Evolutionary conservation across 1,140 invertebrate species (phyloP), one percentile per base, ranked within the genome.

Genomic region (Diachasma alloeum): DNA sequence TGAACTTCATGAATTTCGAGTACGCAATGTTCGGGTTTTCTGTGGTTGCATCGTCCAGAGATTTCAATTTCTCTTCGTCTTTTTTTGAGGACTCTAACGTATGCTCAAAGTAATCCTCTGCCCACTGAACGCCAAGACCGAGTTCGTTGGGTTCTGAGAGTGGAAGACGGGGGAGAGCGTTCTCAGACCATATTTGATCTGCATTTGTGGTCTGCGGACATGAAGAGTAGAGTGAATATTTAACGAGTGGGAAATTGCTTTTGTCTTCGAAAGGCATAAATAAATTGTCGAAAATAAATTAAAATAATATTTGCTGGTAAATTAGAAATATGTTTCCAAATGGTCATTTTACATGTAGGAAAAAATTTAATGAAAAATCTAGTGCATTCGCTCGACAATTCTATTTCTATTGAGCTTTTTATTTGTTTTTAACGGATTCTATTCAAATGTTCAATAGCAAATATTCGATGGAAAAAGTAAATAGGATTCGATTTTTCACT

Each of bases 1-100:
- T 95, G 88, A 96, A 97, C 86, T 94, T 94, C 93, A 96, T 95
- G 85, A 96, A 96, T 91, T 96, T 91, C 74, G 94, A 95, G 82
- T 95, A 94, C 11, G 92, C 92, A 79, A 94, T 91, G 81, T 95
- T 93, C 81, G 92, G 89, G 87, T 95, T 92, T 63, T 94, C 92
- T 11, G 91, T 88, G n/a, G 80, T 69, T 93, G 85, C 82, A 91
- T 24, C 87, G 86, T 85, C 89, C 86, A 80, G 77, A 83, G 76
- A 89, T 82, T 78, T 26, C 74, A 78, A 74, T 17, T 17, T 56
- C 37, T 81, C 76, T 9, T 70, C 81, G 17, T 81, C 77, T 67
- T 77, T 77, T 17, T 85, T 77, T 67, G 72, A 72, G 9, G 46
- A 72, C 59, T 89, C 84, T 56, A 91, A 89, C 67, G 87, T 89